Evolutionary conservation across 2,797 vertebrate genomes (phyloP).

Genomic region (Bovichtus diacanthus): DNA sequence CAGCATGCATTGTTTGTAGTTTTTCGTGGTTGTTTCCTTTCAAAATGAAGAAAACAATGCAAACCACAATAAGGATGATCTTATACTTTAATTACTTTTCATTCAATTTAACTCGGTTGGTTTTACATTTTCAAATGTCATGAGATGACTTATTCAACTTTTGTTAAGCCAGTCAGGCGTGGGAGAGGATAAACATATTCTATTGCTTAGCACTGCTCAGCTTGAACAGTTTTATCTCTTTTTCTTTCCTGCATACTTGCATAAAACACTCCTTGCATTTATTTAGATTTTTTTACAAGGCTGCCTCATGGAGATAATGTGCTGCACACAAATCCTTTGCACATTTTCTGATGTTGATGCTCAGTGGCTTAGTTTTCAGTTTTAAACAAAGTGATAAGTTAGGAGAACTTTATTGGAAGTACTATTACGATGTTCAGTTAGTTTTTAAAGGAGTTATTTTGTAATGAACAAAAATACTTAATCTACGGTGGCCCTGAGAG

Average conservation of each 20-base stretch:
- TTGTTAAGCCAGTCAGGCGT: neutral
- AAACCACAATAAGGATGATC: too few relatives aligned
- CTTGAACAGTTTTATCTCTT: constrained; percentile 3
- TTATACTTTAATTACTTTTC: too few relatives aligned
- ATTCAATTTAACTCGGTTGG: too few relatives aligned
- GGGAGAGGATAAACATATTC: neutral
- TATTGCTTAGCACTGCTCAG: neutral
- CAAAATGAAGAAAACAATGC: too few relatives aligned
- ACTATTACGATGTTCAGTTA: neutral
- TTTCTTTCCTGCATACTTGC: constrained; percentile 7
- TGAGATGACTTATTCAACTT: neutral
- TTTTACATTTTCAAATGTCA: neutral
- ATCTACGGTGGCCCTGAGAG: too few relatives aligned
- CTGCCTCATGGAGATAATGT: neutral
- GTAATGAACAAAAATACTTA: too few relatives aligned
- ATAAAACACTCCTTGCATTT: neutral
- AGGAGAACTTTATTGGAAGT: neutral
- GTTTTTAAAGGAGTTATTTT: neutral
- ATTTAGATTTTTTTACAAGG: too few relatives aligned
- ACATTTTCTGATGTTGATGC: neutral
- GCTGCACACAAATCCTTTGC: neutral
- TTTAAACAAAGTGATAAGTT: neutral
- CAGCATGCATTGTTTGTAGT: too few relatives aligned
- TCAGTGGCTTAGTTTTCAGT: neutral
- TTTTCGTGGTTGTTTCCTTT: too few relatives aligned